Conservation (phyloP, 2,113 vertebrate genomes). For the Prionailurus bengalensis region DNA sequence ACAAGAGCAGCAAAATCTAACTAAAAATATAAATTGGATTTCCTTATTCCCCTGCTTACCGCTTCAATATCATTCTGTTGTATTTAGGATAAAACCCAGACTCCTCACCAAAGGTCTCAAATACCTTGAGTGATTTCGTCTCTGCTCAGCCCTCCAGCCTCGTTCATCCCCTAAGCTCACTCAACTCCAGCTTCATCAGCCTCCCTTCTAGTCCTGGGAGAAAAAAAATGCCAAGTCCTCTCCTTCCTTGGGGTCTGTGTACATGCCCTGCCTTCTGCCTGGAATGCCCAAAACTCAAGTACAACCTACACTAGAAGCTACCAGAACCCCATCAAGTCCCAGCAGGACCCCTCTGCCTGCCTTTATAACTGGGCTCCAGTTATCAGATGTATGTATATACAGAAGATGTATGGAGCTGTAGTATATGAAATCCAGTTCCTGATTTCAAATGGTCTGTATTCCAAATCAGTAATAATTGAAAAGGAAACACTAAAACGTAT, state of each 20-base stretch:
- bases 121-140: neutral
- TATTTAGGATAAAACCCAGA: neutral
- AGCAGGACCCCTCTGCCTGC: no score
- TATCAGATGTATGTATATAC: neutral
- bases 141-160: neutral
- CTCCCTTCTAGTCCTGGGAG: neutral
- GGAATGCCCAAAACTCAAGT: neutral
- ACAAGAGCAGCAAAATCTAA: neutral
- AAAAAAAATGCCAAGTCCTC: neutral
- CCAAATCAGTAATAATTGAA: neutral
- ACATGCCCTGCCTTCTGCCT: neutral
- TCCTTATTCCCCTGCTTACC: neutral
- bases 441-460: neutral
- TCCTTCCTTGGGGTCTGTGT: neutral
- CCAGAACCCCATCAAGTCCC: neutral
- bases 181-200: neutral
- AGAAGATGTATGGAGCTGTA: neutral
- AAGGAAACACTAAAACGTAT: neutral
- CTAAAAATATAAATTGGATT: neutral
- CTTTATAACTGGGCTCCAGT: neutral
- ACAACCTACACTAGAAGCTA: neutral
- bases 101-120: neutral
- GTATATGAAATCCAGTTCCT: neutral
- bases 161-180: neutral
- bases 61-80: neutral